Conservation (phyloP, 2,797 vertebrate species). For the Leucoraja ocellata region DNA sequence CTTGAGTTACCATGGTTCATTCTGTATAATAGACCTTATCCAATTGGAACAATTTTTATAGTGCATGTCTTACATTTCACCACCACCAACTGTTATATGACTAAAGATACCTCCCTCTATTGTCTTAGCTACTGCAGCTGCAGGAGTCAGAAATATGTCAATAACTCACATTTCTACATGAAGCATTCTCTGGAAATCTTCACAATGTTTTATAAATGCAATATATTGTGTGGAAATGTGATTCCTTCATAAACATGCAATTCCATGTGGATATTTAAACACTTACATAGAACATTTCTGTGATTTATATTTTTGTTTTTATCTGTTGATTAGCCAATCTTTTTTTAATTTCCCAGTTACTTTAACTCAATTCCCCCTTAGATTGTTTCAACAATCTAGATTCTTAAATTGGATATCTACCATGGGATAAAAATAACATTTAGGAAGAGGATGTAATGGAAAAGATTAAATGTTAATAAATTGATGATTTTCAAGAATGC, state of each 20-base stretch:
- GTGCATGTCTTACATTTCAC: neutral
- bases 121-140: neutral
- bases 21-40: neutral
- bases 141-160: neutral
- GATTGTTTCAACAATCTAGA: neutral
- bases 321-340: neutral
- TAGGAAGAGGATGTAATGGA: neutral
- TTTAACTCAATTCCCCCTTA: neutral
- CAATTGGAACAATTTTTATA: neutral
- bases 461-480: neutral
- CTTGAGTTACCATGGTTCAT: neutral
- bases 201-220: neutral
- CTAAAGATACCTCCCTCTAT: neutral
- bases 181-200: neutral
- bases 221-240: neutral
- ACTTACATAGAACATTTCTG: neutral
- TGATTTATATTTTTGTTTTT: neutral
- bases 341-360: neutral
- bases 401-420: neutral
- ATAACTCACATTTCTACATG: neutral
- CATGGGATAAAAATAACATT: neutral
- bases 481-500: neutral
- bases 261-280: neutral
- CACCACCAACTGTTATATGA: neutral
- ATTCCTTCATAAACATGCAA: neutral